phyloP scores from a whole-genome alignment of 1,140 invertebrate genomes.

The Cyphomyrmex costatus region DNA sequence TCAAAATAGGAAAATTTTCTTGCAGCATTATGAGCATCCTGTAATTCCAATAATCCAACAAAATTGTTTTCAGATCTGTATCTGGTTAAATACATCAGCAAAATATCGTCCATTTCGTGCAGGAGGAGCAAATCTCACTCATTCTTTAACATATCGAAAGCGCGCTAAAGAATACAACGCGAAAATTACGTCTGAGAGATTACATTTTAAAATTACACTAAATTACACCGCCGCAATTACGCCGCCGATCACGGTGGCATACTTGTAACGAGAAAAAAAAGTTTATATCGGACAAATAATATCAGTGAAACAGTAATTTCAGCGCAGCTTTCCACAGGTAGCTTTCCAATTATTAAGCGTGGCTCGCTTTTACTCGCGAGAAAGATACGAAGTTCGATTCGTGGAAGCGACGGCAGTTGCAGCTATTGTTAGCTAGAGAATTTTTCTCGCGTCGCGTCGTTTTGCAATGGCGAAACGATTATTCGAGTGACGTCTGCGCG shows the following conservation, averaged over 20 bases:
- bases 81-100: too few species aligned
- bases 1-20: too few species aligned
- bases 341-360: conserved; percentile 62
- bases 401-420: neutral
- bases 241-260: conserved; percentile 7
- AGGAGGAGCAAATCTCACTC: conserved; percentile 32
- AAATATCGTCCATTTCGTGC: too few species aligned
- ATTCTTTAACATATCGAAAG: conserved; percentile 32
- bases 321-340: conserved; percentile 31
- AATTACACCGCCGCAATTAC: conserved; percentile 25
- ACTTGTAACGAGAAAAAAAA: conserved; percentile 8
- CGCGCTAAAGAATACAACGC: conserved; percentile 18
- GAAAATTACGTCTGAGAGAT: conserved; percentile 37
- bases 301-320: conserved; percentile 27
- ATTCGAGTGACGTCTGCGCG: neutral
- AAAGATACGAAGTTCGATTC: conserved; percentile 37
- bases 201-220: conserved; percentile 35
- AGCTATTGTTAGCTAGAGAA: conserved; percentile 26
- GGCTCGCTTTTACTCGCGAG: conserved; percentile 62
- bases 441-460: neutral
- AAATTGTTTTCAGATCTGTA: too few species aligned
- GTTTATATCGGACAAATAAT: conserved; percentile 23
- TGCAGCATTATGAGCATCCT: too few species aligned
- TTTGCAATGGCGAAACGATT: conserved; percentile 23
- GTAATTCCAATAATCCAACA: too few species aligned